Evolutionary conservation across 2,888 invertebrate genomes (phyloP).

Genomic region (Pilophorus perplexus): DNA sequence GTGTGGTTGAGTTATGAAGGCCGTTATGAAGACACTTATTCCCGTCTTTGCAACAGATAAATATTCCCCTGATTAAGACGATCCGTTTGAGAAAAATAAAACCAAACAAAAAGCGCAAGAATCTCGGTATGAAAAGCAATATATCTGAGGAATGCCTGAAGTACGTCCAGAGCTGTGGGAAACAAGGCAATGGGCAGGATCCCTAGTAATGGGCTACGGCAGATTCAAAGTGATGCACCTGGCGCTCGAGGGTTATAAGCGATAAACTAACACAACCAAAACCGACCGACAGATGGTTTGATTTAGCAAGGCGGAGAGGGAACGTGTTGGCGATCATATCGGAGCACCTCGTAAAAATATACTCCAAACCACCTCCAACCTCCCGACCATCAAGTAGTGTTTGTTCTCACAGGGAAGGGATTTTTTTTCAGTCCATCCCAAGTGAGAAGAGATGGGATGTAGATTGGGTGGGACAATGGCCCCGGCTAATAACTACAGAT

Average conservation of each 20-base stretch:
- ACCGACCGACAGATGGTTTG: constrained; percentile 43
- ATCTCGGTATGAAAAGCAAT: constrained; percentile 12
- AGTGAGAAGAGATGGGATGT: constrained; percentile 38
- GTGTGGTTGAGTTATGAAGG: too few relatives aligned
- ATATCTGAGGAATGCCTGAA: constrained; percentile 16
- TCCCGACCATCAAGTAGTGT: constrained; percentile 24
- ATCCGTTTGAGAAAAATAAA: not conserved
- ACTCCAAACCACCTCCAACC: constrained; percentile 18
- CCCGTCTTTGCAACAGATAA: constrained; percentile 24
- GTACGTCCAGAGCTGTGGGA: constrained; percentile 25
- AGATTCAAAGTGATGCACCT: constrained; percentile 44
- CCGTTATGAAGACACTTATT: too few relatives aligned
- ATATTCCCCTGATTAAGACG: constrained; percentile 8
- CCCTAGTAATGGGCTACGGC: constrained; percentile 40
- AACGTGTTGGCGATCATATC: constrained; percentile 44
- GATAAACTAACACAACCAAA: constrained; percentile 43
- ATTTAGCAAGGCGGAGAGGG: constrained; percentile 42
- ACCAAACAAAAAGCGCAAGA: too few relatives aligned
- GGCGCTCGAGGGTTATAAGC: constrained; percentile 42
- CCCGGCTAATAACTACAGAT: constrained; percentile 41
- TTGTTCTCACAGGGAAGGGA: constrained; percentile 41
- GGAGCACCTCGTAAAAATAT: constrained; percentile 43
- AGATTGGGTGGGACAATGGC: constrained; percentile 42
- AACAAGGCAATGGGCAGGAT: constrained; percentile 34
- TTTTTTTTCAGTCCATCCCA: too few relatives aligned